Conservation (phyloP, 2,113 vertebrate genomes). For the Hiodon tergisus region DNA sequence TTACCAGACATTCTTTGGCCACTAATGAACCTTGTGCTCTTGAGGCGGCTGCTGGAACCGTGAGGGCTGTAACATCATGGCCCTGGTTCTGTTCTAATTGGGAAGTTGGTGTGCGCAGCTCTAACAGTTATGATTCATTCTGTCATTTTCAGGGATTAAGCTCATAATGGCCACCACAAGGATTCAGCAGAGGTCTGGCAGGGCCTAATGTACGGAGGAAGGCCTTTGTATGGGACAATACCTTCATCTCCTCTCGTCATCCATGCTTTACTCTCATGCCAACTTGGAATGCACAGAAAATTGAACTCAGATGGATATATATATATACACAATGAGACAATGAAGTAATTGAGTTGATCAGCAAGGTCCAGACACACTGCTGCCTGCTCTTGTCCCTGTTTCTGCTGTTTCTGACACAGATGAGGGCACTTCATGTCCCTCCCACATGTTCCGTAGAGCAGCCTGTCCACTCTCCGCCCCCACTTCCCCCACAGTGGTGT, state of each 20-base stretch:
- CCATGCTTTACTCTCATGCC: conserved; percentile 13
- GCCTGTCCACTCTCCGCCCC: too few species aligned
- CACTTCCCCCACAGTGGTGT: too few species aligned
- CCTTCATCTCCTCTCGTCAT: neutral
- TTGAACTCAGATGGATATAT: neutral
- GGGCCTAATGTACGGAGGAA: neutral
- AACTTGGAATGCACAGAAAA: conserved; percentile 1
- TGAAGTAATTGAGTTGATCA: neutral
- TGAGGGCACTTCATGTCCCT: too few species aligned
- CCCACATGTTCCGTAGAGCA: too few species aligned
- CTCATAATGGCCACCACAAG: conserved; percentile 6
- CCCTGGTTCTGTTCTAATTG: conserved; percentile 5
- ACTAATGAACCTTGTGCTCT: too few species aligned
- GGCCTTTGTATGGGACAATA: neutral
- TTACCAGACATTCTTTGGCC: too few species aligned
- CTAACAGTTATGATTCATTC: conserved; percentile 10
- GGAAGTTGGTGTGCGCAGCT: neutral
- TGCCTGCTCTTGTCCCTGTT: neutral
- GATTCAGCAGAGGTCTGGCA: neutral
- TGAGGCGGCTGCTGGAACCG: too few species aligned
- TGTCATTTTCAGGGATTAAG: neutral
- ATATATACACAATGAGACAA: neutral
- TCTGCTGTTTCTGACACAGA: too few species aligned
- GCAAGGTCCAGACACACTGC: too few species aligned
- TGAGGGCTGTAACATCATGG: too few species aligned